A percentile compares a stretch with the other conserved stretches of the same genome.
Conservation (phyloP, 2,113 vertebrate species). For the Bufo bufo region DNA sequence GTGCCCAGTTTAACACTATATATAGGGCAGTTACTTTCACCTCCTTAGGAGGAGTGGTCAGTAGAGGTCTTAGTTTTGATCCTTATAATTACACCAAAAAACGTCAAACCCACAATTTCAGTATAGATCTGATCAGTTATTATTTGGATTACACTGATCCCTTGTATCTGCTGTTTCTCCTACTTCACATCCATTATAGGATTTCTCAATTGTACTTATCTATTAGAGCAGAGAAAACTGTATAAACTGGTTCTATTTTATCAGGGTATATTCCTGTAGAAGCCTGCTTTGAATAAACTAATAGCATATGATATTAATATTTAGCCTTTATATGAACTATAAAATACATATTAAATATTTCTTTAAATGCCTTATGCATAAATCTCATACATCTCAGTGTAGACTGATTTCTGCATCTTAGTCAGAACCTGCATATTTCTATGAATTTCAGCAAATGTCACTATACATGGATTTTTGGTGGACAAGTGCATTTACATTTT, state of each 20-base stretch:
- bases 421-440: too few relatives aligned
- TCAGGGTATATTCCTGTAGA: too few relatives aligned
- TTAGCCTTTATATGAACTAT: too few relatives aligned
- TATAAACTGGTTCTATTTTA: background rate
- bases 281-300: too few relatives aligned
- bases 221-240: background rate
- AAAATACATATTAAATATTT: too few relatives aligned
- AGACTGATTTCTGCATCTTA: too few relatives aligned
- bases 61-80: conserved; percentile 20
- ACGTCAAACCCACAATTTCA: conserved; percentile 31
- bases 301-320: too few relatives aligned
- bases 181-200: conserved; percentile 33
- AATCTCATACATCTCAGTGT: too few relatives aligned
- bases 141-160: conserved; percentile 48
- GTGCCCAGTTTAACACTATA: background rate
- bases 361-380: too few relatives aligned
- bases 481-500: too few relatives aligned
- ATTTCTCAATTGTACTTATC: background rate
- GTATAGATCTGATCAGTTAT: conserved; percentile 11
- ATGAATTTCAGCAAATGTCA: too few relatives aligned
- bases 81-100: conserved; percentile 37
- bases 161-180: conserved; percentile 2
- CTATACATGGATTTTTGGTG: too few relatives aligned
- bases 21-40: conserved; percentile 3
- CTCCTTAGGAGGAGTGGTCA: background rate